phyloP scores from a whole-genome alignment of 2,797 vertebrate species.

The Paramormyrops hopkinsi region DNA sequence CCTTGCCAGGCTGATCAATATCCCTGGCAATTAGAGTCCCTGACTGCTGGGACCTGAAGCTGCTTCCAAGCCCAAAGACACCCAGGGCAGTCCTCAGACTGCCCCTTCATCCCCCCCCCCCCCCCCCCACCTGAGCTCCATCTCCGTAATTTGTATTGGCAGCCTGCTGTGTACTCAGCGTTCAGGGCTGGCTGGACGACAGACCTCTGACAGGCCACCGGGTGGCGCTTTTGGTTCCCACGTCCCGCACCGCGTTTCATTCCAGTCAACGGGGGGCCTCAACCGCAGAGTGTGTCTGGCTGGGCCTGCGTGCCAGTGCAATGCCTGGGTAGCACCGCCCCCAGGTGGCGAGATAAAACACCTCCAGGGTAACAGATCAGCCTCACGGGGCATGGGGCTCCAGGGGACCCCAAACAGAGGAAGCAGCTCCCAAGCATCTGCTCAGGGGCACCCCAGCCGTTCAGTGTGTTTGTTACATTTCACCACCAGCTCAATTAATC shows the following conservation, averaged over 20 bases:
- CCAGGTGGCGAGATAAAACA: slow-evolving; percentile 24
- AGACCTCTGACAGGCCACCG: slow-evolving; percentile 65
- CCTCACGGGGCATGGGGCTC: neutral
- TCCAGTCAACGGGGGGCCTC: slow-evolving; percentile 51
- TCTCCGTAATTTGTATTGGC: slow-evolving; percentile 72
- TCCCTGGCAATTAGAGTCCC: slow-evolving; percentile 74
- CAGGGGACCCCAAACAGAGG: neutral
- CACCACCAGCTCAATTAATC: neutral
- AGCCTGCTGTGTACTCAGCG: slow-evolving; percentile 54
- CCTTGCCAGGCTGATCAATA: slow-evolving; percentile 68
- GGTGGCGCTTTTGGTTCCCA: slow-evolving; percentile 51
- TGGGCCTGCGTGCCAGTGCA: slow-evolving; percentile 33
- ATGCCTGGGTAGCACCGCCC: neutral
- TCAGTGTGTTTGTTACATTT: neutral
- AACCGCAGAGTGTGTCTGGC: slow-evolving; percentile 52
- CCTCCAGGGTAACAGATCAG: slow-evolving; percentile 23
- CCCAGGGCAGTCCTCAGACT: slow-evolving; percentile 74
- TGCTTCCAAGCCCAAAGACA: slow-evolving; percentile 64
- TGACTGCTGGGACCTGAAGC: slow-evolving; percentile 63
- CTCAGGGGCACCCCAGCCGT: neutral
- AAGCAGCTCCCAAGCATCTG: neutral
- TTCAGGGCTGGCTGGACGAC: slow-evolving; percentile 53
- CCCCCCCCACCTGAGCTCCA: too few species aligned
- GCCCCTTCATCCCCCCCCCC: slow-evolving; percentile 71
- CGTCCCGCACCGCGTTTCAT: slow-evolving; percentile 50